Percentiles rank a stretch among this genome's conserved stretches.
Conservation (phyloP, 1,140 invertebrate species). For the Drosophila ambigua region DNA sequence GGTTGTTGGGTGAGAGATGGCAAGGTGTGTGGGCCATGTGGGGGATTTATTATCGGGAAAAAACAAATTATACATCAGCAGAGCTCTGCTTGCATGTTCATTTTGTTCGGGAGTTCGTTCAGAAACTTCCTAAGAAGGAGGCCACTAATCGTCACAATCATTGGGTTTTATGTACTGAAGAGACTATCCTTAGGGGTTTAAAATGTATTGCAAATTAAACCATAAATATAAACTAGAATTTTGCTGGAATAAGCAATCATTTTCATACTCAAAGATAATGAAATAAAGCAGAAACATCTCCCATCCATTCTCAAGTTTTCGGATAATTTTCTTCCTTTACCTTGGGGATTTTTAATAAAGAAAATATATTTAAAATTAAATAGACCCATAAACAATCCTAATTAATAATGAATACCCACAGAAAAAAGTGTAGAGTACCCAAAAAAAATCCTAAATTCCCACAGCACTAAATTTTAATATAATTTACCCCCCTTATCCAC, state of each 20-base stretch:
- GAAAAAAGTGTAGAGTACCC: too few species aligned
- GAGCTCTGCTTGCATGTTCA: slow-evolving; percentile 36
- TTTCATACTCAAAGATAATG: too few species aligned
- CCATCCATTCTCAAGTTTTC: too few species aligned
- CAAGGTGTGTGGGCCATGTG: slow-evolving; percentile 67
- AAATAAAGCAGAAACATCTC: too few species aligned
- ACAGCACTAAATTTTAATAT: slow-evolving; percentile 25
- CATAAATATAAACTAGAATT: too few species aligned
- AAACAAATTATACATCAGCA: slow-evolving; percentile 54
- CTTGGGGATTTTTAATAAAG: too few species aligned
- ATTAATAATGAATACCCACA: too few species aligned
- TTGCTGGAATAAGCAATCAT: too few species aligned
- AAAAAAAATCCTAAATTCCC: slow-evolving; percentile 12
- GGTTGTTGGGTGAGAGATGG: slow-evolving; percentile 14
- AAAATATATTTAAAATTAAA: too few species aligned
- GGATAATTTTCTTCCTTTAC: too few species aligned
- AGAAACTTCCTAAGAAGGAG: background rate
- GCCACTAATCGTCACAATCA: background rate
- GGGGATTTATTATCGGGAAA: slow-evolving; percentile 59
- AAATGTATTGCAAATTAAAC: too few species aligned
- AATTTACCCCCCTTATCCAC: slow-evolving; percentile 4
- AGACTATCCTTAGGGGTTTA: background rate
- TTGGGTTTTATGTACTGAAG: background rate
- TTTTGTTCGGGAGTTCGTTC: slow-evolving; percentile 26
- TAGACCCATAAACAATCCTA: background rate